A percentile compares a stretch with the other conserved stretches of the same genome.
Evolutionary conservation across 2,113 vertebrate genomes (phyloP).

Genomic region (Sinosuthora webbiana): DNA sequence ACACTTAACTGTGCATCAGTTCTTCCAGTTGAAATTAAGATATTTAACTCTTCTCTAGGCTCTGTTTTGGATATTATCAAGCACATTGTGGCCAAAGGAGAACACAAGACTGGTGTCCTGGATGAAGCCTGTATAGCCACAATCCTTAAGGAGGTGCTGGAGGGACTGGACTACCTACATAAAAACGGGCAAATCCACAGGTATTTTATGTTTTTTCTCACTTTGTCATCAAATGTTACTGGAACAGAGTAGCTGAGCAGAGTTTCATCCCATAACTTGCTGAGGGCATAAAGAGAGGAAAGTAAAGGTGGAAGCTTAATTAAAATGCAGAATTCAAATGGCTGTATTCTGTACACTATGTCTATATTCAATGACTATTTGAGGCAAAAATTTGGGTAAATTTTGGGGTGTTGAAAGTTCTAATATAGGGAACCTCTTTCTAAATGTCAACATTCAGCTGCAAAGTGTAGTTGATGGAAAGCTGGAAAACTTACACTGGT

Average conservation of each 20-base stretch:
- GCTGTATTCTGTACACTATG: not conserved
- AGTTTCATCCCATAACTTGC: not conserved
- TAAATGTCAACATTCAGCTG: not conserved
- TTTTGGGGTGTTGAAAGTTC: not conserved
- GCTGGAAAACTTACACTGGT: not conserved
- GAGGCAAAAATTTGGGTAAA: not conserved
- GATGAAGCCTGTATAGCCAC: conserved; percentile 91
- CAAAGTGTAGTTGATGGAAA: not conserved
- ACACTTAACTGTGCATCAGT: not conserved
- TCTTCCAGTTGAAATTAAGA: not conserved
- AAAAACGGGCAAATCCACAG: conserved; percentile 96
- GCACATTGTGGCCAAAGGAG: conserved; percentile 89
- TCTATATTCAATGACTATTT: not conserved
- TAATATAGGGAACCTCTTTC: not conserved
- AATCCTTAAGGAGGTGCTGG: conserved; percentile 89
- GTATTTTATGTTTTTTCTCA: conserved; percentile 61
- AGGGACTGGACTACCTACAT: conserved; percentile 92
- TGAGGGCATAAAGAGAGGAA: not conserved
- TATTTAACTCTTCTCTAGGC: conserved; percentile 68
- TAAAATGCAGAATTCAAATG: not conserved
- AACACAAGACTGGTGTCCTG: conserved; percentile 90
- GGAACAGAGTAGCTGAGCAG: not conserved
- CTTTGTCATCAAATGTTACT: not conserved
- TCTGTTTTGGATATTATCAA: conserved; percentile 96
- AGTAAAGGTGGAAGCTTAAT: not conserved